Conservation (phyloP, 1,140 invertebrate genomes). For the Episyrphus balteatus region DNA sequence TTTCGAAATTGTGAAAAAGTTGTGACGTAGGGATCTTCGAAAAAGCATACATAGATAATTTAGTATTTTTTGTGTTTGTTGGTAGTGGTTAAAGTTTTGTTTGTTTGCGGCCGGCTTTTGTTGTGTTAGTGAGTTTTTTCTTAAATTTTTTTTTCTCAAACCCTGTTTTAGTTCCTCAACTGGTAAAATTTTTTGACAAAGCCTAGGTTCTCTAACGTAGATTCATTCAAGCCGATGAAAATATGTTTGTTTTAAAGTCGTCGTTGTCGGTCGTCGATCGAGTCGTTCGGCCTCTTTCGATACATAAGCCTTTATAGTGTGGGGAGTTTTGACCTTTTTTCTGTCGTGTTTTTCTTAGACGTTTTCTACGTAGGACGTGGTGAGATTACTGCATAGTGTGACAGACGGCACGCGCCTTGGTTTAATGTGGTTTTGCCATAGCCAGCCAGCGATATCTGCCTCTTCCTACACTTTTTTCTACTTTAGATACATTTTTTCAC, state of each 20-base stretch:
- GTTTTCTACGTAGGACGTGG: not conserved
- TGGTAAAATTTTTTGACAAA: too few relatives aligned
- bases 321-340: not conserved
- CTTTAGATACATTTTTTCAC: not conserved
- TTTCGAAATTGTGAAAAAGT: not conserved
- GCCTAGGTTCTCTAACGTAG: too few relatives aligned
- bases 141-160: too few relatives aligned
- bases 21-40: not conserved
- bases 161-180: too few relatives aligned
- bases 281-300: not conserved
- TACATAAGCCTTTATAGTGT: too few relatives aligned
- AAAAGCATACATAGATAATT: too few relatives aligned
- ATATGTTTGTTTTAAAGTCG: too few relatives aligned
- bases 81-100: constrained; percentile 11
- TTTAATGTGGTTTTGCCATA: not conserved
- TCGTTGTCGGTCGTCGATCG: too few relatives aligned
- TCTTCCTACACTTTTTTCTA: not conserved
- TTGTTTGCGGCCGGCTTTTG: not conserved
- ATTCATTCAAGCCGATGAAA: too few relatives aligned
- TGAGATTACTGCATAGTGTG: not conserved
- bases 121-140: not conserved
- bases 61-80: too few relatives aligned
- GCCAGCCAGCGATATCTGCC: not conserved
- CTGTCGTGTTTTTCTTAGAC: not conserved
- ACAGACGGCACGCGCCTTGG: not conserved